A percentile compares a stretch with the other conserved stretches of the same genome.
These are phyloP conservation scores for Shinisaurus crocodilurus DNA, from an alignment of 2,113 vertebrate species.

Conservation along the genomic window DNA sequence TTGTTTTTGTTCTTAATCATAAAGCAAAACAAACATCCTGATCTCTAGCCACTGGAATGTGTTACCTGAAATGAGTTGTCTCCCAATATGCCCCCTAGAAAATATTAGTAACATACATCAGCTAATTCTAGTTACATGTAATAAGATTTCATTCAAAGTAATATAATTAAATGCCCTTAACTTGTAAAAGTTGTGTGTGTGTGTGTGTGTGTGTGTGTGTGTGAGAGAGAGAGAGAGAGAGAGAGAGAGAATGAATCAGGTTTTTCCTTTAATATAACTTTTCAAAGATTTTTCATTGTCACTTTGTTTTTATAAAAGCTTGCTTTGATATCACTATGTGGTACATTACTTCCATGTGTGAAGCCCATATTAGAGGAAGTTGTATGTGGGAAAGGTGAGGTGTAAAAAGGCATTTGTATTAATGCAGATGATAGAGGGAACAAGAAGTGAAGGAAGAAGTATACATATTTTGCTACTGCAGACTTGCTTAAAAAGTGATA, in stretches of 20 bases:
- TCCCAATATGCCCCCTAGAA: neutral
- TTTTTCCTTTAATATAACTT: neutral
- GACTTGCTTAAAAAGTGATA: neutral
- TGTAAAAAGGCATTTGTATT: constrained; percentile 14
- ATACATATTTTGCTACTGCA: neutral
- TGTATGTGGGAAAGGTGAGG: neutral
- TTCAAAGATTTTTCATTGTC: constrained; percentile 1
- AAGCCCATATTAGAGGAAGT: neutral
- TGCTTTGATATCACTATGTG: neutral
- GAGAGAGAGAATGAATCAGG: neutral
- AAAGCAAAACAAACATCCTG: neutral
- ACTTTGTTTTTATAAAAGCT: neutral
- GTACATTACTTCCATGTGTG: neutral
- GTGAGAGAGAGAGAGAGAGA: neutral
- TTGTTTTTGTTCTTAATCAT: neutral
- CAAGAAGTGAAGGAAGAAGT: neutral
- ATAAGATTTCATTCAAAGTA: constrained; percentile 6
- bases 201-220: neutral
- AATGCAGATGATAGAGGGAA: fast-evolving
- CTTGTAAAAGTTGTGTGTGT: constrained; percentile 14
- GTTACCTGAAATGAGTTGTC: constrained; percentile 17
- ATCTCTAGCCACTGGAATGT: neutral
- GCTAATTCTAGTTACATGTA: neutral
- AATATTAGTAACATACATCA: constrained; percentile 23
- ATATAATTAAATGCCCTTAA: constrained; percentile 1